phyloP scores from a whole-genome alignment of 1,140 invertebrate species.

The Mylabris phalerata region DNA sequence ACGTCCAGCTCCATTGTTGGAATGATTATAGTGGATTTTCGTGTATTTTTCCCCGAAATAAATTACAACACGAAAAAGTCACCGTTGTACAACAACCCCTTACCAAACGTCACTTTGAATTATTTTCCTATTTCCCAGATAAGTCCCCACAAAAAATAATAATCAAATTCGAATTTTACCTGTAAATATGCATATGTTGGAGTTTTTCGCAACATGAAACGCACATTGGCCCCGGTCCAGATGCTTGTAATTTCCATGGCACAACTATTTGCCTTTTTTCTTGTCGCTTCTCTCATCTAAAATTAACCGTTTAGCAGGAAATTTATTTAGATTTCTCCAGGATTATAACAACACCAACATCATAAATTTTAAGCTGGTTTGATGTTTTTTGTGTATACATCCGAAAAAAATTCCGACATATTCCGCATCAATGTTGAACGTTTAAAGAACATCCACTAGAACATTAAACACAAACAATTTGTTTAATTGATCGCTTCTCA shows the following conservation, averaged over 20 bases:
- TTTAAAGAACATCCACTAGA: not conserved
- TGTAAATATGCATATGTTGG: not conserved
- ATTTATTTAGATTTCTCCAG: not conserved
- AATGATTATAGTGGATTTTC: conserved; percentile 23
- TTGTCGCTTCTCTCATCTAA: conserved; percentile 7
- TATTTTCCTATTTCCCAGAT: not conserved
- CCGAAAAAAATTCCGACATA: not conserved
- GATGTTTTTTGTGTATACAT: too few relatives aligned
- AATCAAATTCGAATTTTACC: not conserved
- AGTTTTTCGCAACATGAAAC: conserved; percentile 8
- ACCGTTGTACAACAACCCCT: conserved; percentile 13
- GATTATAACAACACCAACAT: too few relatives aligned
- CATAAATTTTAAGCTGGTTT: too few relatives aligned
- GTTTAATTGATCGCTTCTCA: conserved; percentile 13
- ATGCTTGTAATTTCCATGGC: conserved; percentile 9
- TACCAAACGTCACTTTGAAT: conserved; percentile 13
- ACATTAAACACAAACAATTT: conserved; percentile 10
- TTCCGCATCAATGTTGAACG: conserved; percentile 5
- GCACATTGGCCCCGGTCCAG: conserved; percentile 17
- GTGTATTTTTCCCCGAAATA: conserved; percentile 24
- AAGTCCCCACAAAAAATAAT: too few relatives aligned
- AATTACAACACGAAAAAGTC: conserved; percentile 24
- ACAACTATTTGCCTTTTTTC: too few relatives aligned
- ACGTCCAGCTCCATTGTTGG: conserved; percentile 10
- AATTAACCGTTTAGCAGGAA: conserved; percentile 15